Conservation (phyloP, 2,113 vertebrate species). For the Poeciliopsis retropinna region DNA sequence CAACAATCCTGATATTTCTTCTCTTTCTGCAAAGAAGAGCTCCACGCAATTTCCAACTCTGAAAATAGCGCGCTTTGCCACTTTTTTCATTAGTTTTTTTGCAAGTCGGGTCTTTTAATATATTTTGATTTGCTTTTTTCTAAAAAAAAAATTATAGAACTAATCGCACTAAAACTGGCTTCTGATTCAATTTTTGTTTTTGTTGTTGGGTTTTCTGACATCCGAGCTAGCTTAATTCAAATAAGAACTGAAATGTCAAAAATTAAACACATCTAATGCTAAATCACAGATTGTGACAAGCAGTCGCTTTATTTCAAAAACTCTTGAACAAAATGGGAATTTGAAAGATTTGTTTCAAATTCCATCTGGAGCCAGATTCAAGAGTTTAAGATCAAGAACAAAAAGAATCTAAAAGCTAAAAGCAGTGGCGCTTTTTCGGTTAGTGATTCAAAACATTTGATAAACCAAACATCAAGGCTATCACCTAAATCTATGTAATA, state of each 20-base stretch:
- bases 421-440: too few species aligned
- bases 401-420: not conserved
- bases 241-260: not conserved
- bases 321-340: not conserved
- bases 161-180: not conserved
- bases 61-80: not conserved
- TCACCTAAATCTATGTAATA: too few species aligned
- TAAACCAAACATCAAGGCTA: too few species aligned
- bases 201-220: not conserved
- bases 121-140: not conserved
- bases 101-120: not conserved
- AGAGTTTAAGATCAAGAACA: not conserved
- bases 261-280: not conserved
- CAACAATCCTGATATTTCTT: conserved; percentile 1
- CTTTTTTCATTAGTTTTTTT: not conserved
- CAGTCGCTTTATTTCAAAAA: not conserved
- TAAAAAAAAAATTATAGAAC: not conserved
- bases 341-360: not conserved
- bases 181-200: not conserved
- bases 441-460: too few species aligned
- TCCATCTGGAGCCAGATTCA: not conserved
- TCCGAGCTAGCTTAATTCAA: not conserved
- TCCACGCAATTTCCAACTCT: too few species aligned
- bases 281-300: not conserved
- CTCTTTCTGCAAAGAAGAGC: conserved; percentile 5